A percentile compares a stretch with the other conserved stretches of the same genome.
These are phyloP conservation scores for Machimus atricapillus DNA, from an alignment of 2,888 invertebrate genomes.

Conservation along the genomic window DNA sequence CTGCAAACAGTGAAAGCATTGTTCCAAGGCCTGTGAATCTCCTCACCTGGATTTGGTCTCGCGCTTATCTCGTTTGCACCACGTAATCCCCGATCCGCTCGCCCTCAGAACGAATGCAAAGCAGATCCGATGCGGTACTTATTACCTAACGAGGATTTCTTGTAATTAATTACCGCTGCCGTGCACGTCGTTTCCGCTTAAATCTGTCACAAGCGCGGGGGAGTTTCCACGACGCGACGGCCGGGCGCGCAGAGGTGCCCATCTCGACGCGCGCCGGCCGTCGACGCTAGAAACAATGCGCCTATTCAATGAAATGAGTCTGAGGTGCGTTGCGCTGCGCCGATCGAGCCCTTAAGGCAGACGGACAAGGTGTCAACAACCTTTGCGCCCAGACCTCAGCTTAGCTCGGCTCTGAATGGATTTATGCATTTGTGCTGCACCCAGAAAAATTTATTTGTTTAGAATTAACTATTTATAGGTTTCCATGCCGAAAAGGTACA, in stretches of 20 bases:
- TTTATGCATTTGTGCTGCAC: background rate
- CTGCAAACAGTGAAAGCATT: background rate
- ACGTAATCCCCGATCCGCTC: background rate
- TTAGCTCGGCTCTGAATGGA: background rate
- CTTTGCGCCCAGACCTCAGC: background rate
- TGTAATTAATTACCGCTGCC: background rate
- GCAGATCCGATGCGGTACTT: background rate
- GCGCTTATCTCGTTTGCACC: background rate
- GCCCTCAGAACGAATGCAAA: background rate
- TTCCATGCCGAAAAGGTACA: too few species aligned
- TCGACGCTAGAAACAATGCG: background rate
- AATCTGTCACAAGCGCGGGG: background rate
- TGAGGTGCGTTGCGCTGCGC: background rate
- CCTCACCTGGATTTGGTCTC: background rate
- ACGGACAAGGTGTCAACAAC: slow-evolving; percentile 8
- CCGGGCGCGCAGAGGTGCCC: background rate
- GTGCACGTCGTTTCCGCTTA: slow-evolving; percentile 2
- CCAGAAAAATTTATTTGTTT: background rate
- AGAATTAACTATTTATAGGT: too few species aligned
- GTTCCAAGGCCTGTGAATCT: slow-evolving; percentile 13
- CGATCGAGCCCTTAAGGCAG: background rate
- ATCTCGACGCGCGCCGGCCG: background rate
- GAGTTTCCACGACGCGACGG: background rate
- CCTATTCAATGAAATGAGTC: background rate
- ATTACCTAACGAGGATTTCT: background rate